These are phyloP conservation scores for Uria lomvia DNA, from an alignment of 2,113 vertebrate genomes.

Conservation along the genomic window DNA sequence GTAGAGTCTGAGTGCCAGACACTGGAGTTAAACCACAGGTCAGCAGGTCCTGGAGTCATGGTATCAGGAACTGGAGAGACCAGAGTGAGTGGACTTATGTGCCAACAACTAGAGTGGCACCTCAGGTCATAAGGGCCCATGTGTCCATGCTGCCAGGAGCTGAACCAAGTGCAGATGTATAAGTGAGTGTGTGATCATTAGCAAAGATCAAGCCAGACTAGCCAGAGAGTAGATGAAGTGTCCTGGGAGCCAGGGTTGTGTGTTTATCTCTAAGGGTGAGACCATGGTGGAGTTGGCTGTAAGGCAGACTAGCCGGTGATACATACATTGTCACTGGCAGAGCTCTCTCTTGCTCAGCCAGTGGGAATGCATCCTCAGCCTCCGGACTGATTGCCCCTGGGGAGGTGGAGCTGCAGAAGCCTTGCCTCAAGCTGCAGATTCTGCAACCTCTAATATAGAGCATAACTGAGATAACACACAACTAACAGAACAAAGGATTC, in stretches of 20 bases:
- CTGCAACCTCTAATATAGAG: neutral
- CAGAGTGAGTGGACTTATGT: too few species aligned
- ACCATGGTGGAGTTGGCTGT: neutral
- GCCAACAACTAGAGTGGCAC: neutral
- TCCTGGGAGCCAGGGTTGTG: neutral
- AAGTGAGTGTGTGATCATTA: neutral
- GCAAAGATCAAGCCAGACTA: neutral
- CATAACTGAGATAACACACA: neutral
- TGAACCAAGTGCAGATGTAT: neutral
- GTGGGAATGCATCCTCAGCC: neutral
- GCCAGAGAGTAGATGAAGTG: neutral
- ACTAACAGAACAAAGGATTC: neutral
- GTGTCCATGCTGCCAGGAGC: neutral
- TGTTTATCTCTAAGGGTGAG: neutral
- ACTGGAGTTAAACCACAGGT: neutral
- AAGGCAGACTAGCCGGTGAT: too few species aligned
- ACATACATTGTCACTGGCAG: neutral
- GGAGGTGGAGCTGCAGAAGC: neutral
- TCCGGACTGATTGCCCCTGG: neutral
- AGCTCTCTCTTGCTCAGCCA: neutral
- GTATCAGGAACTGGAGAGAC: neutral
- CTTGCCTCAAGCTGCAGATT: neutral
- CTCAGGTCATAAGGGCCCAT: accelerated
- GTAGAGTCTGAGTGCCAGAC: neutral
- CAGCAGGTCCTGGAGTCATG: neutral